Percentiles rank a stretch among this genome's conserved stretches.
These are phyloP conservation scores for Chlorospingus semifuscus DNA, from an alignment of 2,797 vertebrate species.

Conservation along the genomic window DNA sequence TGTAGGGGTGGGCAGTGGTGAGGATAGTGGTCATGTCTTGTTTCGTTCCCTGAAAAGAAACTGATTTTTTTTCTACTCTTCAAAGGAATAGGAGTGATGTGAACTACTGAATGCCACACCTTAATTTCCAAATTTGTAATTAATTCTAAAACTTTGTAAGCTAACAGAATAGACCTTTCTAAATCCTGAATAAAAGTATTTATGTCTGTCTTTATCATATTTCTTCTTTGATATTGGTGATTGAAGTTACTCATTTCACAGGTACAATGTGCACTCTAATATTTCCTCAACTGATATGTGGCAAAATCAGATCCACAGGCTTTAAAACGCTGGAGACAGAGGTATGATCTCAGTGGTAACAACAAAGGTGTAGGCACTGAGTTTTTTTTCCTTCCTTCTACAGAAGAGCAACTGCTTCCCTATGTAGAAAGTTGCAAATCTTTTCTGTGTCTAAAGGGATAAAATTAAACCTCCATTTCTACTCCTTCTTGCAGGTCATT, in stretches of 20 bases:
- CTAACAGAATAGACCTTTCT: background rate
- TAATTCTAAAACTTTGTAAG: background rate
- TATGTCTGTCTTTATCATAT: background rate
- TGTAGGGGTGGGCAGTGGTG: background rate
- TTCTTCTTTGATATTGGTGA: background rate
- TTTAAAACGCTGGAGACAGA: background rate
- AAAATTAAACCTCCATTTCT: background rate
- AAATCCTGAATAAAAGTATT: background rate
- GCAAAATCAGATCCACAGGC: background rate
- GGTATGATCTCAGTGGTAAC: background rate
- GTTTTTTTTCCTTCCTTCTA: background rate
- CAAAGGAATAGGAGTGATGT: background rate
- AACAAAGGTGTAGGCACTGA: background rate
- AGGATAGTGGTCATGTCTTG: background rate
- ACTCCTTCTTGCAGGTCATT: background rate
- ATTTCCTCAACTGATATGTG: background rate
- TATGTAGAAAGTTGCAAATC: background rate
- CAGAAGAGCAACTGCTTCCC: background rate
- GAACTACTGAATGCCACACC: background rate
- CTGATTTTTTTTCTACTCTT: background rate
- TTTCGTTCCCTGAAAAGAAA: background rate
- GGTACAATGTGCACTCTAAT: background rate
- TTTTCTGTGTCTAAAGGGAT: background rate
- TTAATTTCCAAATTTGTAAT: background rate
- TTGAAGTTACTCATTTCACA: background rate